Evolutionary conservation across 2,888 invertebrate species (phyloP), one percentile per base, ranked within the genome.

Genomic region (Iphiclides podalirius): DNA sequence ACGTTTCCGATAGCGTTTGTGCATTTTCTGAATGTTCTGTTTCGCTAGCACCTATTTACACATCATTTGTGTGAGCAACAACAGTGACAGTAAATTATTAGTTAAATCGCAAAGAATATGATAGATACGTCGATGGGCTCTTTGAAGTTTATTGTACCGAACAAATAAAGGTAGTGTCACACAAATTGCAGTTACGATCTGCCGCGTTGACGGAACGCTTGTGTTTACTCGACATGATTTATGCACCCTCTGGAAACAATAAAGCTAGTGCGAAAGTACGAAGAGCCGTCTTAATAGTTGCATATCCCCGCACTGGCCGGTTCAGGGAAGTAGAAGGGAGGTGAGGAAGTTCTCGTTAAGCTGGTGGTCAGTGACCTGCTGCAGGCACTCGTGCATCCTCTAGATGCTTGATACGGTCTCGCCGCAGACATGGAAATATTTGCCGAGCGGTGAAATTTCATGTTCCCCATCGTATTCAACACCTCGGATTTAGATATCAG

Each of bases 361-460:
- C 53, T 72, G 70, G 80, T 61, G 60, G 56, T 53, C 55, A 55
- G 54, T 55, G 58, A 55, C 56, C 60, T 59, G 79, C 84, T 73
- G 64, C 61, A 61, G 75, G 83, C 80, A 76, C 72, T 83, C 80
- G 79, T 84, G 82, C 75, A 67, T 63, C 66, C 66, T 60, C 60
- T 61, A 61, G 65, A 14, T 38, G 34, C 43, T 60, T 65, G 82
- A 81, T 83, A 84, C 69, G 67, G 78, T 77, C 78, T 72, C 65
- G 72, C 64, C 59, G 60, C 67, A 59, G 70, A 67, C 67, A 64
- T 63, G 71, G 72, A 72, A 64, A 64, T 61, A 70, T 68, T 72
- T 68, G 64, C 68, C 69, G 66, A 68, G 62, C 66, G 66, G 64
- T 57, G 58, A 57, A 61, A 60, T 64, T 63, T 54, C 57, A 58